These are phyloP conservation scores for Herpetotheres cachinnans DNA, from an alignment of 2,113 vertebrate species.

Conservation along the genomic window DNA sequence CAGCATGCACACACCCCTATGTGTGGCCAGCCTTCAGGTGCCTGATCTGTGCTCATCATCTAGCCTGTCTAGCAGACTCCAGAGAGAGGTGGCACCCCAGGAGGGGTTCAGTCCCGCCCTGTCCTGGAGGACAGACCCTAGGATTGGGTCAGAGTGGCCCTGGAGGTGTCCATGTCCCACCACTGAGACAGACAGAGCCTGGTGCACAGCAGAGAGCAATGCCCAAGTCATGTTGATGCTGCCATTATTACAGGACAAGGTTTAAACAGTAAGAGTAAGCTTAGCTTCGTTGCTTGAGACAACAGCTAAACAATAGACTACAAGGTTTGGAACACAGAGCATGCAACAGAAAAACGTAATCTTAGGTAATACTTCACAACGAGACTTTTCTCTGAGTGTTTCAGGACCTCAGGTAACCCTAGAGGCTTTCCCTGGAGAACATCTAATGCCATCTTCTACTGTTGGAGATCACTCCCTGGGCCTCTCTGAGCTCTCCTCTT, in stretches of 20 bases:
- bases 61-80: background rate
- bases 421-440: background rate
- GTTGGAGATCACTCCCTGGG: background rate
- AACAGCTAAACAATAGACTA: background rate
- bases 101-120: background rate
- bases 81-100: background rate
- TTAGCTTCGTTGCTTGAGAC: background rate
- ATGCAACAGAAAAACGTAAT: background rate
- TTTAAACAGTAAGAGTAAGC: background rate
- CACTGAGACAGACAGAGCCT: background rate
- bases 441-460: background rate
- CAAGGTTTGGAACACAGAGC: background rate
- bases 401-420: background rate
- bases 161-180: background rate
- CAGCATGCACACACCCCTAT: fast-evolving
- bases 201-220: background rate
- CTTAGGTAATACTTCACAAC: background rate
- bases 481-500: background rate
- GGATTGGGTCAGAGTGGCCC: background rate
- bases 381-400: background rate
- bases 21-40: background rate
- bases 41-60: background rate
- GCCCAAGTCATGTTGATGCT: background rate
- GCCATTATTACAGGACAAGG: background rate
- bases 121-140: background rate